phyloP scores from a whole-genome alignment of 2,888 invertebrate genomes.

The Drosophila merina region DNA sequence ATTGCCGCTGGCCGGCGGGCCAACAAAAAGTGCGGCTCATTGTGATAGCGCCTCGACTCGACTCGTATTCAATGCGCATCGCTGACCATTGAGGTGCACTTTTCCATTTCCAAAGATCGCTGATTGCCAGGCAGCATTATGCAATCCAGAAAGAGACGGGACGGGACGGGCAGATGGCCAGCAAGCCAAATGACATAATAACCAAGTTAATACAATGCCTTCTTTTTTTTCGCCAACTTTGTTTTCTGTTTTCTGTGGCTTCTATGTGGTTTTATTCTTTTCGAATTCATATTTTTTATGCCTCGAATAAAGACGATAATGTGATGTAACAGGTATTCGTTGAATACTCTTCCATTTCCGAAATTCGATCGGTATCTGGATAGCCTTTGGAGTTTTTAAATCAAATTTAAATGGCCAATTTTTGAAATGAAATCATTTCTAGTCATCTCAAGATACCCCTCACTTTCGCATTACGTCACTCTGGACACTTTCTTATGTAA shows the following conservation, averaged over 20 bases:
- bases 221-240: slow-evolving; percentile 1
- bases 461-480: slow-evolving; percentile 13
- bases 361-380: neutral
- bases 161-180: neutral
- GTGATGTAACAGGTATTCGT: neutral
- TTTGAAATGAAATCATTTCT: neutral
- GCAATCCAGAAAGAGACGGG: slow-evolving; percentile 13
- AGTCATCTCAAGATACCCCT: slow-evolving; percentile 15
- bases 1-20: slow-evolving; percentile 32
- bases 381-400: too few relatives aligned
- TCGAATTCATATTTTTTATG: neutral
- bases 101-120: slow-evolving; percentile 32
- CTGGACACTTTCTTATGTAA: slow-evolving; percentile 11
- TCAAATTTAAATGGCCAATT: neutral
- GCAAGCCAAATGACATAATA: slow-evolving; percentile 26
- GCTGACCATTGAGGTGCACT: slow-evolving; percentile 41
- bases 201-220: slow-evolving; percentile 8
- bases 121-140: slow-evolving; percentile 30
- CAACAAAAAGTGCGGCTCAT: slow-evolving; percentile 17
- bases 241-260: neutral
- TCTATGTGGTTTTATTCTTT: slow-evolving; percentile 2
- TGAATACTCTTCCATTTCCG: neutral
- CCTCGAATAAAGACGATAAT: neutral
- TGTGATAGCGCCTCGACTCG: slow-evolving; percentile 14
- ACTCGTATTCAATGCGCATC: slow-evolving; percentile 50